These are phyloP conservation scores for Pituophis catenifer DNA, from an alignment of 2,113 vertebrate genomes.

Conservation along the genomic window DNA sequence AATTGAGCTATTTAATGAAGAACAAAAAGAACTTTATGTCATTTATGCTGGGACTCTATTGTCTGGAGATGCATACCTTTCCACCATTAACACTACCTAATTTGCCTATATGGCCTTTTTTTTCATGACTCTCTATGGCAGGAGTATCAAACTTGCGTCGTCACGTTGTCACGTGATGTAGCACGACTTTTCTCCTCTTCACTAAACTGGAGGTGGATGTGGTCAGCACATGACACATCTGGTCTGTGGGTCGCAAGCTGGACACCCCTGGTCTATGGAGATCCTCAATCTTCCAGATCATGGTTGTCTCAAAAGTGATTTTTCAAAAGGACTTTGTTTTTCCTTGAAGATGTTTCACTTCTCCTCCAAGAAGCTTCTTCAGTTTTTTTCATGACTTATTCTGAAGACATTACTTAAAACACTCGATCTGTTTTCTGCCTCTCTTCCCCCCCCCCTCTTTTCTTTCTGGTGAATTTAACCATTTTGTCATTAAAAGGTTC, in stretches of 20 bases:
- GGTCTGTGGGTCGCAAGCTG: accelerated
- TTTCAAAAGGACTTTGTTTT: background rate
- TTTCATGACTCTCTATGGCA: background rate
- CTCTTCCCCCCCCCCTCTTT: background rate
- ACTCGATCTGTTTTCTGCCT: background rate
- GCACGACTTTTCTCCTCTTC: too few relatives aligned
- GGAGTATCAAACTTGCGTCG: too few relatives aligned
- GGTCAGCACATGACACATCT: too few relatives aligned
- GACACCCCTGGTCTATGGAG: background rate
- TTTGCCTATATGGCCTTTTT: background rate
- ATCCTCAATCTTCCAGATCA: background rate
- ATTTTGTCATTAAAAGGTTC: background rate
- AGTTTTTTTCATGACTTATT: background rate
- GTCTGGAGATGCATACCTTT: background rate
- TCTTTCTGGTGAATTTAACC: background rate
- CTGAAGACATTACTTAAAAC: background rate
- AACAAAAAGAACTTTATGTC: background rate
- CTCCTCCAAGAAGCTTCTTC: background rate
- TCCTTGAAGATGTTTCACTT: background rate
- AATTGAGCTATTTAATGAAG: background rate
- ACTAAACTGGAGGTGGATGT: too few relatives aligned
- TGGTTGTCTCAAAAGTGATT: background rate
- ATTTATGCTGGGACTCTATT: background rate
- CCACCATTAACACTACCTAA: background rate
- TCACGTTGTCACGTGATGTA: too few relatives aligned